phyloP scores from a whole-genome alignment of 2,113 vertebrate genomes.

The Apteryx owenii region DNA sequence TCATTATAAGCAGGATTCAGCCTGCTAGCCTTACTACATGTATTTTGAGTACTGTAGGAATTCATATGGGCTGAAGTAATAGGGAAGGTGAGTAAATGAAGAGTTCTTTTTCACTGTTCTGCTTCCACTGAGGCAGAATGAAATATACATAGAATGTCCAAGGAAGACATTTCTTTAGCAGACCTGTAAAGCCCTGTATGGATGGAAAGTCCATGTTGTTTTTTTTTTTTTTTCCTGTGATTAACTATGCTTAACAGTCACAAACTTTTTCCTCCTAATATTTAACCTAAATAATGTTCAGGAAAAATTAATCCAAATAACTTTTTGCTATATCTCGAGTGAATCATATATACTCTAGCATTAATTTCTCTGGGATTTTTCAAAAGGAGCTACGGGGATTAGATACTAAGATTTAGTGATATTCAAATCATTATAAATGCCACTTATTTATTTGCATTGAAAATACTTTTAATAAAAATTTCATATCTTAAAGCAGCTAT shows the following conservation, averaged over 20 bases:
- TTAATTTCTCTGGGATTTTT: not conserved
- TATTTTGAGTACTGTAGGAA: not conserved
- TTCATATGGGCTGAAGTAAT: not conserved
- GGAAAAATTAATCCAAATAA: not conserved
- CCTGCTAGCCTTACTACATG: not conserved
- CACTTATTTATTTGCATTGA: not conserved
- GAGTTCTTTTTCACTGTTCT: not conserved
- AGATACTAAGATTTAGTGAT: not conserved
- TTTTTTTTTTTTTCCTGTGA: not conserved
- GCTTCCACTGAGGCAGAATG: not conserved
- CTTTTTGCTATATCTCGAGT: not conserved
- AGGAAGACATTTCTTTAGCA: not conserved
- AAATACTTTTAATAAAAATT: not conserved
- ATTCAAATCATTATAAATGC: not conserved
- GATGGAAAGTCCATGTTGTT: not conserved
- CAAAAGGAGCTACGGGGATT: not conserved
- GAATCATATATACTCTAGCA: not conserved
- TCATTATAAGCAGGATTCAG: not conserved
- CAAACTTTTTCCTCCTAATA: not conserved
- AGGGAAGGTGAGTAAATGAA: not conserved
- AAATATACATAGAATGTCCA: not conserved
- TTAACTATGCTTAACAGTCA: not conserved
- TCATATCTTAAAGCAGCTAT: not conserved
- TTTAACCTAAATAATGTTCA: not conserved
- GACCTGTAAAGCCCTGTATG: not conserved